These are phyloP conservation scores for Bostrychus sinensis DNA, from an alignment of 2,113 vertebrate species.

Conservation along the genomic window DNA sequence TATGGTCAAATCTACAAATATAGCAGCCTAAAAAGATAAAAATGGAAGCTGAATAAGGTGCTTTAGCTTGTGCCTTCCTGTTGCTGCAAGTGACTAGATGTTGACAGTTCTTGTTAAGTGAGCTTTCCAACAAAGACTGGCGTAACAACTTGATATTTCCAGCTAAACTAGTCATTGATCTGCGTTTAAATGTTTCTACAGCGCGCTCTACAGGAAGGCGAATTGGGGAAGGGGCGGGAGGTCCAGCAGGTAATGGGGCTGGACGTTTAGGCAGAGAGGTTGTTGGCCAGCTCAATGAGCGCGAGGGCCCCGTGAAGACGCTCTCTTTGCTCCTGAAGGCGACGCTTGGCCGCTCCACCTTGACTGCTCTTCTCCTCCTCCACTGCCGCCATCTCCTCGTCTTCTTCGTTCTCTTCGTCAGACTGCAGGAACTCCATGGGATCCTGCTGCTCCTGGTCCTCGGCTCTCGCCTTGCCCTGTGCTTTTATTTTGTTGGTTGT, in stretches of 20 bases:
- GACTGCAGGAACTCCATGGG: conserved; percentile 92
- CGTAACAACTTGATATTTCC: conserved; percentile 33
- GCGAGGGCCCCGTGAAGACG: conserved; percentile 94
- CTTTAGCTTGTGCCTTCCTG: conserved; percentile 90
- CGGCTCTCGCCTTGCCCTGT: conserved; percentile 77
- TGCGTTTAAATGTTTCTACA: conserved; percentile 56
- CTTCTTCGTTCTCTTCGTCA: conserved; percentile 90
- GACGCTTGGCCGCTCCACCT: conserved; percentile 81
- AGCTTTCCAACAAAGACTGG: conserved; percentile 42
- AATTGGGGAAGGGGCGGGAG: conserved; percentile 53
- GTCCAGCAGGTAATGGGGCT: too few relatives aligned
- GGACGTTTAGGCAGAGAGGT: conserved; percentile 83
- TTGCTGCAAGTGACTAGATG: conserved; percentile 38
- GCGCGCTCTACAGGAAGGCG: conserved; percentile 62
- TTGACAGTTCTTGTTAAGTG: conserved; percentile 50
- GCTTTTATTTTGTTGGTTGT: conserved; percentile 84
- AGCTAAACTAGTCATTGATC: conserved; percentile 60
- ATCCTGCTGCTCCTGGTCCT: conserved; percentile 96
- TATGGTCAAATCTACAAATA: conserved; percentile 89
- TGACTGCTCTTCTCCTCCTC: conserved; percentile 76
- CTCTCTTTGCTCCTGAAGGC: conserved; percentile 94
- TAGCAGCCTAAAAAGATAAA: conserved; percentile 93
- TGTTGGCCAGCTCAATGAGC: conserved; percentile 97
- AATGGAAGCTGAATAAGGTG: conserved; percentile 95
- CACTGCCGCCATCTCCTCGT: conserved; percentile 77